These are phyloP conservation scores for Entosphenus tridentatus DNA, from an alignment of 2,113 vertebrate species.

Conservation along the genomic window DNA sequence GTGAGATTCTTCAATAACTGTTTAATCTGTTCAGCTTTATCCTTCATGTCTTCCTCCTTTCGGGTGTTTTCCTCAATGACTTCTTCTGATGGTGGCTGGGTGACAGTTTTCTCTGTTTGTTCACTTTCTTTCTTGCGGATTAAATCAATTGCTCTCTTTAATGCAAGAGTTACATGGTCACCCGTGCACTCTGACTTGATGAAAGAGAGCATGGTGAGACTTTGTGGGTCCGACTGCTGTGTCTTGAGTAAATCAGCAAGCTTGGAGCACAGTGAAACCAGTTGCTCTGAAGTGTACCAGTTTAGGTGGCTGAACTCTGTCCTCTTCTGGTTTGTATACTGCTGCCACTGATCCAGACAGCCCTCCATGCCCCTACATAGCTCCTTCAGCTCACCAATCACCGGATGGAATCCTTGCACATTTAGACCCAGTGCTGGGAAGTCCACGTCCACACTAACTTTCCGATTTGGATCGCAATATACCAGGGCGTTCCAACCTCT, in stretches of 20 bases:
- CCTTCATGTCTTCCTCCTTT: conserved; percentile 18
- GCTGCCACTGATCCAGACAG: conserved; percentile 40
- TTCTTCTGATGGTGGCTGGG: conserved; percentile 5
- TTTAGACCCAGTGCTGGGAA: conserved; percentile 23
- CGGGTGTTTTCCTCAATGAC: conserved; percentile 9
- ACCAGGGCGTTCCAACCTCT: conserved; percentile 40
- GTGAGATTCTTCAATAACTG: background rate
- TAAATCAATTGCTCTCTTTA: conserved; percentile 6
- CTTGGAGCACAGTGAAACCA: conserved; percentile 27
- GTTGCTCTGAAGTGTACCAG: conserved; percentile 27
- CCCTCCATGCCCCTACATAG: conserved; percentile 56
- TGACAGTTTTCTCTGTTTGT: background rate
- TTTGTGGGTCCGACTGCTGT: conserved; percentile 13
- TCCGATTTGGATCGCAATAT: conserved; percentile 19
- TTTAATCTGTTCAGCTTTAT: background rate
- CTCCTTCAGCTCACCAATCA: conserved; percentile 27
- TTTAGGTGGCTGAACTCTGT: conserved; percentile 37
- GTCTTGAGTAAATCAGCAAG: conserved; percentile 16
- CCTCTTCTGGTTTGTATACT: conserved; percentile 37
- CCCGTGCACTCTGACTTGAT: conserved; percentile 21
- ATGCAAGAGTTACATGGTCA: conserved; percentile 15
- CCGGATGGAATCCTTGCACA: conserved; percentile 24
- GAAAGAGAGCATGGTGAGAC: conserved; percentile 22
- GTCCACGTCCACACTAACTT: conserved; percentile 27
- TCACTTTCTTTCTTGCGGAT: background rate